Conservation (phyloP, 2,888 invertebrate genomes). For the Linnaemya vulpina region DNA sequence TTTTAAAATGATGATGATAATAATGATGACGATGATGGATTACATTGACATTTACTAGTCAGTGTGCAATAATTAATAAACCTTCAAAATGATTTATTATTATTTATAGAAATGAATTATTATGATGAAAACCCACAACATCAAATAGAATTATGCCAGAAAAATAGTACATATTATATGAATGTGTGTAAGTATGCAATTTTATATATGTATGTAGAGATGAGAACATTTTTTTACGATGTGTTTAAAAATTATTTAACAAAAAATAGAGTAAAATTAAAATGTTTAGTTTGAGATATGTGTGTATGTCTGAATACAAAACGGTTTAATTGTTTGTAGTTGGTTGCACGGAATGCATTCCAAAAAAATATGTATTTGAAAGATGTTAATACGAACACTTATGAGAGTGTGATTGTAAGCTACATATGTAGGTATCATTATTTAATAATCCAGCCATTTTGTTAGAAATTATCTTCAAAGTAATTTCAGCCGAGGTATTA, state of each 20-base stretch:
- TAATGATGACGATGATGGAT: neutral
- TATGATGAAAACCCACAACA: conserved; percentile 48
- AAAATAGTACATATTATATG: neutral
- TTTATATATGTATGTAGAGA: neutral
- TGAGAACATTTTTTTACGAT: neutral
- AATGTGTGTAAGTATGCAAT: neutral
- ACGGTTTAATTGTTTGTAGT: neutral
- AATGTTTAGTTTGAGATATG: neutral
- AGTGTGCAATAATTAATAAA: conserved; percentile 21
- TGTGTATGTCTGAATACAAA: neutral
- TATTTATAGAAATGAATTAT: conserved; percentile 22
- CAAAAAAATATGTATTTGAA: conserved; percentile 13
- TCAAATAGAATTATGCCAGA: conserved; percentile 8
- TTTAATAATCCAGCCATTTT: conserved; percentile 69
- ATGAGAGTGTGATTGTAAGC: conserved; percentile 5
- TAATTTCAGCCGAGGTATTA: conserved; percentile 21
- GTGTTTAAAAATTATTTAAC: neutral
- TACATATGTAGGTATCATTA: conserved; percentile 9
- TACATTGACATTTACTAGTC: neutral
- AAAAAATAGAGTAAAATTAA: neutral
- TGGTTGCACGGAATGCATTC: conserved; percentile 1
- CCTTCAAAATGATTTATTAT: conserved; percentile 13
- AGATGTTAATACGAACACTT: conserved; percentile 5
- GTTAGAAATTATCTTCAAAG: conserved; percentile 49
- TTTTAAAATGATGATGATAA: neutral